phyloP scores from a whole-genome alignment of 2,888 invertebrate genomes.

The Cordilura impudica region DNA sequence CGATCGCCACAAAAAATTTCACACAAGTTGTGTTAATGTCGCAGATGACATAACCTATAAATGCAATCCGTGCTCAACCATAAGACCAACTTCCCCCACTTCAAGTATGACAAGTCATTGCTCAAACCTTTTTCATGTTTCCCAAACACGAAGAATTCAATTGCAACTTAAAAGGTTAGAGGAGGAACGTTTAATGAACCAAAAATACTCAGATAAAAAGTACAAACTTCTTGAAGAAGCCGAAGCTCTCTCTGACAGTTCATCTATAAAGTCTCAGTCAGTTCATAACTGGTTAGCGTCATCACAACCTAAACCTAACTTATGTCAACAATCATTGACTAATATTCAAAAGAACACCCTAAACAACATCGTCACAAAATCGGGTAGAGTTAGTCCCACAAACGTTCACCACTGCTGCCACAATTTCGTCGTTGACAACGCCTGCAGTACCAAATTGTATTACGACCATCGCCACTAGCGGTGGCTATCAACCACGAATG shows the following conservation, averaged over 20 bases:
- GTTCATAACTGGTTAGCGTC: conserved; percentile 10
- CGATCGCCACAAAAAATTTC: conserved; percentile 20
- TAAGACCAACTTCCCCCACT: not conserved
- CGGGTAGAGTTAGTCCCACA: not conserved
- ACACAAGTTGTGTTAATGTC: conserved; percentile 11
- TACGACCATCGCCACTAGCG: not conserved
- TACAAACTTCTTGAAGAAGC: conserved; percentile 35
- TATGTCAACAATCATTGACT: not conserved
- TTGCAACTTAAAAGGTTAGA: conserved; percentile 13
- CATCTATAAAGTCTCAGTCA: conserved; percentile 18
- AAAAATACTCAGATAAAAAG: conserved; percentile 22
- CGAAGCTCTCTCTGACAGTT: conserved; percentile 5
- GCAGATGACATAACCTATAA: not conserved
- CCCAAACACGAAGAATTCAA: conserved; percentile 6
- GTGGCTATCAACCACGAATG: conserved; percentile 12
- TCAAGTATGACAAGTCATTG: not conserved
- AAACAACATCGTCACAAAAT: not conserved
- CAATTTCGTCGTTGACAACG: not conserved
- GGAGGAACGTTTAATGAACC: conserved; percentile 19
- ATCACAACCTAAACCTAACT: too few relatives aligned
- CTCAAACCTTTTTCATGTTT: conserved; percentile 5
- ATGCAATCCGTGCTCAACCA: not conserved
- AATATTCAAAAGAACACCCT: not conserved
- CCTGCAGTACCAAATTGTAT: conserved; percentile 23
- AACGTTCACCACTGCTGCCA: too few relatives aligned